Percentiles rank a stretch among this genome's conserved stretches.
Conservation (phyloP, 2,797 vertebrate species). For the Eurystomus glaucurus region DNA sequence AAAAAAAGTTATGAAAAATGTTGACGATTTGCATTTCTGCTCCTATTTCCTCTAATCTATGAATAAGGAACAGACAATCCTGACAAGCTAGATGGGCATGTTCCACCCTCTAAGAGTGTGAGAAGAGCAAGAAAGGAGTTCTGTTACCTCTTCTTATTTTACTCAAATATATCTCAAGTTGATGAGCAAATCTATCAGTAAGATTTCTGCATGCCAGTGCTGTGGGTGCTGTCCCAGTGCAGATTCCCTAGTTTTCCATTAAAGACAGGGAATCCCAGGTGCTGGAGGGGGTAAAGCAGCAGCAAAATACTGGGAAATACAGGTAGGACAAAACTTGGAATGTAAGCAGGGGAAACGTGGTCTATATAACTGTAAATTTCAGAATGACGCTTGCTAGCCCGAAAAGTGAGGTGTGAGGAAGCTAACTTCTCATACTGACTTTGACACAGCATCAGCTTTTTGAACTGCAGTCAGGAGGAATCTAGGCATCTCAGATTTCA, state of each 20-base stretch:
- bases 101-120: fast-evolving
- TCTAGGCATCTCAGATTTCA: neutral
- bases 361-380: neutral
- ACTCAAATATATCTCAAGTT: neutral
- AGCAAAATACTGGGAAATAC: neutral
- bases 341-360: neutral
- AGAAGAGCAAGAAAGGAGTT: neutral
- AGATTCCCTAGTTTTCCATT: neutral
- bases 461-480: neutral
- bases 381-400: neutral
- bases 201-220: neutral
- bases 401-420: neutral
- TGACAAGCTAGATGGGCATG: fast-evolving
- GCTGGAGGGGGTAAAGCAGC: neutral
- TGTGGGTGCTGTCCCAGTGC: neutral
- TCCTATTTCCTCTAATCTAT: neutral
- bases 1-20: neutral
- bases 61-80: neutral
- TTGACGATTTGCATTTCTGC: neutral
- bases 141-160: neutral
- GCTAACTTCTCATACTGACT: neutral
- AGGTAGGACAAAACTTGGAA: neutral
- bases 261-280: neutral
- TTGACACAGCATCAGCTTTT: neutral
- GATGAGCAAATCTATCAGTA: neutral